phyloP scores from a whole-genome alignment of 2,888 invertebrate genomes.

The Cephus spinipes region DNA sequence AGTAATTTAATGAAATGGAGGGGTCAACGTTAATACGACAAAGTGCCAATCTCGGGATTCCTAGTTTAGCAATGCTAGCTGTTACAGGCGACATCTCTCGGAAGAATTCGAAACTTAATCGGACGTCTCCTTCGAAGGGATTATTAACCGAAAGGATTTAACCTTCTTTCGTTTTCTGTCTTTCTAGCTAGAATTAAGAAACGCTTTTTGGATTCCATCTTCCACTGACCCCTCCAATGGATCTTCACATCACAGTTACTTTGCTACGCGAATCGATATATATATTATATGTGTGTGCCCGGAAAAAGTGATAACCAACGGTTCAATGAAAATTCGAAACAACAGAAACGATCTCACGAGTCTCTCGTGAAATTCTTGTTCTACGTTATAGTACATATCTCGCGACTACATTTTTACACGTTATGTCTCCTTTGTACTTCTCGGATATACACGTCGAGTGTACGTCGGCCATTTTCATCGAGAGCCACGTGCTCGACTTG shows the following conservation, averaged over 20 bases:
- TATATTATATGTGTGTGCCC: background rate
- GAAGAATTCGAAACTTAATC: background rate
- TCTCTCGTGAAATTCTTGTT: background rate
- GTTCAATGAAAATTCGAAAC: background rate
- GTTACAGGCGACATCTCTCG: background rate
- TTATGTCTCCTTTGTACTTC: conserved; percentile 37
- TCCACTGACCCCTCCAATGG: background rate
- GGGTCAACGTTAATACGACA: background rate
- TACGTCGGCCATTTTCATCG: background rate
- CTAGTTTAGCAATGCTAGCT: background rate
- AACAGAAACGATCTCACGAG: background rate
- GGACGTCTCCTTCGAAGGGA: background rate
- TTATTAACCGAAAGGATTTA: background rate
- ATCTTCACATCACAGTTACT: background rate
- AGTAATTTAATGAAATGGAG: background rate
- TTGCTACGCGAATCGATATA: background rate
- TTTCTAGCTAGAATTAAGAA: background rate
- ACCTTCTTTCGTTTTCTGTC: background rate
- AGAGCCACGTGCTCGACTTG: background rate
- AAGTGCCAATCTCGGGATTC: background rate
- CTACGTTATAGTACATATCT: conserved; percentile 32
- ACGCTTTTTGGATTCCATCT: background rate
- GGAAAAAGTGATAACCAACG: too few relatives aligned
- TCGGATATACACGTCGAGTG: conserved; percentile 4
- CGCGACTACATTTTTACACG: conserved; percentile 26